Evolutionary conservation across 2,113 vertebrate species (phyloP).

Genomic region (Perca fluviatilis): DNA sequence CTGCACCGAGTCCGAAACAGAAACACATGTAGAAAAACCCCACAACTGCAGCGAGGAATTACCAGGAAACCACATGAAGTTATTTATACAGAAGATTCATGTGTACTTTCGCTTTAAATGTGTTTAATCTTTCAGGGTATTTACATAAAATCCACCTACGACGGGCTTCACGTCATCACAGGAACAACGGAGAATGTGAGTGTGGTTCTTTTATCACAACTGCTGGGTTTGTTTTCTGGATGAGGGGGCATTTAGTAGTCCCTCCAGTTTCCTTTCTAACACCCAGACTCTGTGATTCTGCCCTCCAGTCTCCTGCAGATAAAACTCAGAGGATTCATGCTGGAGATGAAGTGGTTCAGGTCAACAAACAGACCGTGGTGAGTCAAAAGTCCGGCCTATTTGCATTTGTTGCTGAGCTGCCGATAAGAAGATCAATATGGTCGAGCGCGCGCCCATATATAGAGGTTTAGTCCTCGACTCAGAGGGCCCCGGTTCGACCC

Average conservation of each 20-base stretch:
- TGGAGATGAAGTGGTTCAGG: conserved; percentile 96
- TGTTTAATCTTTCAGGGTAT: conserved; percentile 87
- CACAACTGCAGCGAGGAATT: not conserved
- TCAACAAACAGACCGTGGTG: conserved; percentile 96
- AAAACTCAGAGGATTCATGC: conserved; percentile 95
- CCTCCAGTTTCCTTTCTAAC: not conserved
- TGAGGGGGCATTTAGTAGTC: too few relatives aligned
- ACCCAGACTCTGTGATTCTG: not conserved
- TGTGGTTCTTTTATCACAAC: conserved; percentile 33
- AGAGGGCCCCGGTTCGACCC: too few relatives aligned
- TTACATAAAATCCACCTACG: conserved; percentile 98
- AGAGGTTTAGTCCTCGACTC: too few relatives aligned
- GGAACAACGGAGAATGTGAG: conserved; percentile 98
- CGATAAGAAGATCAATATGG: not conserved
- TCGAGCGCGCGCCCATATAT: too few relatives aligned
- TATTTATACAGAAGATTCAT: conserved; percentile 4
- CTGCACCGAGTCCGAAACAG: not conserved
- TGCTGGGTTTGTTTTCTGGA: not conserved
- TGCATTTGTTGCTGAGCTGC: not conserved
- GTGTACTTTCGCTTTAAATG: not conserved
- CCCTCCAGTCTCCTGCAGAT: conserved; percentile 92
- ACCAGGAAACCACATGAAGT: not conserved
- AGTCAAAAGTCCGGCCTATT: conserved; percentile 61
- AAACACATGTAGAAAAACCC: conserved; percentile 29
- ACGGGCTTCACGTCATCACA: conserved; percentile 96